Evolutionary conservation across 1,140 invertebrate genomes (phyloP).

Genomic region (Drosophila sucinea): DNA sequence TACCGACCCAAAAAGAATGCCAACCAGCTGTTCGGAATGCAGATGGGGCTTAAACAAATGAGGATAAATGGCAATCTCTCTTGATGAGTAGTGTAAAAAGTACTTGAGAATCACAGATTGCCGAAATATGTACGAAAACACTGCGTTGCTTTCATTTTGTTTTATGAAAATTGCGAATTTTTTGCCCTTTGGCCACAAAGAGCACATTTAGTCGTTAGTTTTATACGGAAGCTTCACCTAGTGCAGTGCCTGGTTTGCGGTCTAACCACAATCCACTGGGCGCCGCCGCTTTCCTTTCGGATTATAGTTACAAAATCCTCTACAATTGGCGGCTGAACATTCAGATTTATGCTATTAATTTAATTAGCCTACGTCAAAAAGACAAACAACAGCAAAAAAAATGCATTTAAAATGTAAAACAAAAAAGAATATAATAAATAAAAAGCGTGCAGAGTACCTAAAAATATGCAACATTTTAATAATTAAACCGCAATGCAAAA

Average conservation of each 20-base stretch:
- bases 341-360: constrained; percentile 63
- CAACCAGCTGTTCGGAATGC: neutral
- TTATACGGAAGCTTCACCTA: neutral
- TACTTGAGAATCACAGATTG: neutral
- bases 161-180: neutral
- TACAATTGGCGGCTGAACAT: constrained; percentile 7
- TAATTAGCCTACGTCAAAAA: constrained; percentile 55
- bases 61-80: neutral
- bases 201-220: neutral
- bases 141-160: neutral
- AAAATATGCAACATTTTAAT: constrained; percentile 70
- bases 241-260: constrained; percentile 41
- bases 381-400: constrained; percentile 29
- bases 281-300: constrained; percentile 13
- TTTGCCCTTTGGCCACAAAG: neutral
- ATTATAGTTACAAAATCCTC: constrained; percentile 16
- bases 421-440: constrained; percentile 51
- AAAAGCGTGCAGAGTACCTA: constrained; percentile 37
- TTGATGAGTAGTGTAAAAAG: neutral
- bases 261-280: constrained; percentile 58
- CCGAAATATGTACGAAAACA: neutral
- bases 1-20: constrained; percentile 18
- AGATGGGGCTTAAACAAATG: neutral
- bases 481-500: constrained; percentile 67
- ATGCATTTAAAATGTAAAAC: constrained; percentile 5